Percentiles rank a stretch among this genome's conserved stretches.
phyloP scores from a whole-genome alignment of 2,113 vertebrate species.

The Plotosus lineatus region DNA sequence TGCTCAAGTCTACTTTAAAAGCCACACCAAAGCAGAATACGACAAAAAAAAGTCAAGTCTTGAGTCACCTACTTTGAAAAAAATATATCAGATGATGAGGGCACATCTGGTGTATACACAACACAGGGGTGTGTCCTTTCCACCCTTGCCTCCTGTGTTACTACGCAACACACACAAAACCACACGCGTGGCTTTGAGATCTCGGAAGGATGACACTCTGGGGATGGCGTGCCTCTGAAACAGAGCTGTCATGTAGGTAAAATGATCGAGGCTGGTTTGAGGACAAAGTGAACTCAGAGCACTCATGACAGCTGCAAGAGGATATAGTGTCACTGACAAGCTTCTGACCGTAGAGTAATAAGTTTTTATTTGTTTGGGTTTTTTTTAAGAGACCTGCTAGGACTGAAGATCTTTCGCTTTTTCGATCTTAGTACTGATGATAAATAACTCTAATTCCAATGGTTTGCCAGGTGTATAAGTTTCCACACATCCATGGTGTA shows the following conservation, averaged over 20 bases:
- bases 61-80: conserved; percentile 2
- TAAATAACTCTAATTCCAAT: background rate
- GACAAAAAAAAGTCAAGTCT: background rate
- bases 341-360: no score
- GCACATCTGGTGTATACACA: conserved; percentile 33
- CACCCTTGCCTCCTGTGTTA: conserved; percentile 29
- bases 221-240: background rate
- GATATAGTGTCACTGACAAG: no score
- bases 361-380: no score
- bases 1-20: background rate
- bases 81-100: background rate
- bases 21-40: background rate
- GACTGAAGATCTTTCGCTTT: background rate
- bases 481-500: background rate
- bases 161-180: conserved; percentile 24
- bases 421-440: background rate
- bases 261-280: background rate
- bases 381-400: background rate
- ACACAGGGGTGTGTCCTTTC: background rate
- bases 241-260: background rate
- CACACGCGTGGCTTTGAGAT: background rate
- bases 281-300: background rate
- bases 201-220: background rate
- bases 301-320: background rate
- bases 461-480: background rate